Percentiles rank a stretch among this genome's conserved stretches.
phyloP scores from a whole-genome alignment of 2,888 invertebrate genomes.

The Stegana nigrithorax region DNA sequence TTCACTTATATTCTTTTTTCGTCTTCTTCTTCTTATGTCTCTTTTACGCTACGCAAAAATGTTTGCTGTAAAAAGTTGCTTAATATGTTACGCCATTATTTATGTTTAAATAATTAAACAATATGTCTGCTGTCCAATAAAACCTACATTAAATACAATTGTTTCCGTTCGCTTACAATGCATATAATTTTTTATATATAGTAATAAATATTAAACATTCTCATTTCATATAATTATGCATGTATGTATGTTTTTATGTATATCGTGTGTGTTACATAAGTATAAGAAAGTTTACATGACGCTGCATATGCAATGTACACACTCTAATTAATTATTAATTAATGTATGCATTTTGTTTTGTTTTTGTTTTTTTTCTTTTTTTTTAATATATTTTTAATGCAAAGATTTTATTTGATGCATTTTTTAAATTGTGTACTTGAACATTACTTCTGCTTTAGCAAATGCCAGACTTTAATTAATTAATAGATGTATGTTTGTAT shows the following conservation, averaged over 20 bases:
- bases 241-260: background rate
- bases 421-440: background rate
- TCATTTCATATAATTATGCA: background rate
- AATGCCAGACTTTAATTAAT: background rate
- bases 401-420: background rate
- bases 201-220: conserved; percentile 21
- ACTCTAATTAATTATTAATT: too few species aligned
- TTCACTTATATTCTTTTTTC: background rate
- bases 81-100: background rate
- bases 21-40: background rate
- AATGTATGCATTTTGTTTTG: too few species aligned
- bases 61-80: conserved; percentile 13
- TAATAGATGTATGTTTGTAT: background rate
- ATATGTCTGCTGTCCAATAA: background rate
- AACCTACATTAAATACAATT: conserved; percentile 15
- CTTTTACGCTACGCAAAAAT: conserved; percentile 3
- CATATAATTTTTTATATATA: conserved; percentile 26
- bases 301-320: too few species aligned
- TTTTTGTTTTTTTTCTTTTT: background rate
- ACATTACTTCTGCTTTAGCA: conserved; percentile 14
- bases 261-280: background rate
- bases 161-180: background rate
- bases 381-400: background rate
- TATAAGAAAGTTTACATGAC: too few species aligned
- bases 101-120: background rate